These are phyloP conservation scores for Nemurella pictetii DNA, from an alignment of 2,888 invertebrate species.

Conservation along the genomic window DNA sequence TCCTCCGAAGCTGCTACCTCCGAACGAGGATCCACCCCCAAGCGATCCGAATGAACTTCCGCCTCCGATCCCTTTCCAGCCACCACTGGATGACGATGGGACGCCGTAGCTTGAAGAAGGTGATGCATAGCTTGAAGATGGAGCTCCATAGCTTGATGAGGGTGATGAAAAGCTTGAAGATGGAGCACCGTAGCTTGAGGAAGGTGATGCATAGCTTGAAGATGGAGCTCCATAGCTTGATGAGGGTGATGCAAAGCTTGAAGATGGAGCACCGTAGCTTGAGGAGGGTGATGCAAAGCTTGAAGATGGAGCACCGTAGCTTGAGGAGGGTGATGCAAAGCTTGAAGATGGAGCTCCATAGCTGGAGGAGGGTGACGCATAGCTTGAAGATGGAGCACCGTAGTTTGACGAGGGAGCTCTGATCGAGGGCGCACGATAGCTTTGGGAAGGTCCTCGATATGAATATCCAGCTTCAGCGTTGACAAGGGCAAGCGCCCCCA, in stretches of 20 bases:
- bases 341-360: constrained; percentile 45
- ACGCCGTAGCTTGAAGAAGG: constrained; percentile 31
- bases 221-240: constrained; percentile 45
- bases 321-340: constrained; percentile 35
- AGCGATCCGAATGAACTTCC: constrained; percentile 47
- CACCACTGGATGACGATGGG: constrained; percentile 18
- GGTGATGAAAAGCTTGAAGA: constrained; percentile 31
- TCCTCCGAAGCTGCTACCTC: constrained; percentile 22
- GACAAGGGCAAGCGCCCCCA: constrained; percentile 47
- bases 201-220: constrained; percentile 31
- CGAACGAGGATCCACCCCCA: constrained; percentile 42
- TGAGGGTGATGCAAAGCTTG: constrained; percentile 35
- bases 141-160: constrained; percentile 45
- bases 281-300: constrained; percentile 33
- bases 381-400: constrained; percentile 44
- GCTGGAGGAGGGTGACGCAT: constrained; percentile 16
- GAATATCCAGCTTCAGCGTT: constrained; percentile 45
- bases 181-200: constrained; percentile 40
- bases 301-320: constrained; percentile 39
- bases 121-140: constrained; percentile 13
- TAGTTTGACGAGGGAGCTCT: constrained; percentile 5
- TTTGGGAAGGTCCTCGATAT: constrained; percentile 21
- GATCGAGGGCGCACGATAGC: constrained; percentile 44
- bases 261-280: constrained; percentile 45
- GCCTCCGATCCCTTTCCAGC: constrained; percentile 45